A percentile compares a stretch with the other conserved stretches of the same genome.
phyloP scores from a whole-genome alignment of 2,888 invertebrate genomes.

The Laothoe populi region DNA sequence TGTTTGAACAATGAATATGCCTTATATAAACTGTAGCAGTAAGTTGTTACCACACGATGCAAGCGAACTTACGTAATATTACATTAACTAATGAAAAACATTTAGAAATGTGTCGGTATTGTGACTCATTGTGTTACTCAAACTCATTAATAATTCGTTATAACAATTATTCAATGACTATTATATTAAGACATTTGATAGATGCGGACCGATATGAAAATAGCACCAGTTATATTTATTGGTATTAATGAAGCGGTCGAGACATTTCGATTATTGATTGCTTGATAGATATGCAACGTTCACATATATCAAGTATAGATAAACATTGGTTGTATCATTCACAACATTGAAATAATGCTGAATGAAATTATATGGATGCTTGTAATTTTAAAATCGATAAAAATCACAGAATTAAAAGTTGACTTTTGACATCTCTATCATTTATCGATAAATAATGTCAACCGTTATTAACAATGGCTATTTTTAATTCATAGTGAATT shows the following conservation, averaged over 20 bases:
- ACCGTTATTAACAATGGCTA: not conserved
- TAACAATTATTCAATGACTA: constrained; percentile 20
- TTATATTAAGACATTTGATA: constrained; percentile 18
- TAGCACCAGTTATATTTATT: constrained; percentile 16
- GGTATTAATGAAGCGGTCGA: constrained; percentile 9
- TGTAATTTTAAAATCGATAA: not conserved
- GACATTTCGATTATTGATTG: constrained; percentile 24
- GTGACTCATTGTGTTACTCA: constrained; percentile 6
- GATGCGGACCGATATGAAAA: constrained; percentile 22
- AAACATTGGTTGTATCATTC: not conserved
- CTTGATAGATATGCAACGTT: not conserved
- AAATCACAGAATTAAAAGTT: not conserved
- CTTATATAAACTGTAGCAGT: constrained; percentile 49
- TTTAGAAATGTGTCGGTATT: constrained; percentile 21
- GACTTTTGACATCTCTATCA: not conserved
- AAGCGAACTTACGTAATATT: constrained; percentile 34
- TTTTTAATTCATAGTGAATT: constrained; percentile 4
- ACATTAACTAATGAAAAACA: constrained; percentile 30
- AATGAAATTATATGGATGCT: constrained; percentile 1
- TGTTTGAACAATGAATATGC: constrained; percentile 42
- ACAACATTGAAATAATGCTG: not conserved
- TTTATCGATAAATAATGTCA: not conserved
- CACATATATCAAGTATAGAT: not conserved
- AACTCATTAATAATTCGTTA: constrained; percentile 1
- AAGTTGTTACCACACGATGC: constrained; percentile 44